A percentile compares a stretch with the other conserved stretches of the same genome.
phyloP scores from a whole-genome alignment of 2,797 vertebrate genomes.

The Rousettus madagascariensis region DNA sequence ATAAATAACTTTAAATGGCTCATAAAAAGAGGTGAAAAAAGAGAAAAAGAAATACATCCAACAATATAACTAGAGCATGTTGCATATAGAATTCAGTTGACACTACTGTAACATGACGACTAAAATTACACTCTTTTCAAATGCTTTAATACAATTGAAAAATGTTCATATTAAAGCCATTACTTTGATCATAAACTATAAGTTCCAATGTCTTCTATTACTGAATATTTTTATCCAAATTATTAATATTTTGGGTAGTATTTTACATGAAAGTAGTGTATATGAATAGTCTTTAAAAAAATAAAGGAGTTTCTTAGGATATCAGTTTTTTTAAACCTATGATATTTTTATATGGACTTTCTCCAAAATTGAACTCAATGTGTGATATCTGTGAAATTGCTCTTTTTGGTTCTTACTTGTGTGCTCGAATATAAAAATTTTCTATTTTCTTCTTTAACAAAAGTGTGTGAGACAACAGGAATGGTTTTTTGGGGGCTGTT shows the following conservation, averaged over 20 bases:
- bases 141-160: constrained; percentile 49
- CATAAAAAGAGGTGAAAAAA: not conserved
- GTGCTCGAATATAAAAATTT: constrained; percentile 78
- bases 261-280: constrained; percentile 37
- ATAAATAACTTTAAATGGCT: constrained; percentile 41
- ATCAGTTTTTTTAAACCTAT: constrained; percentile 37
- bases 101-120: constrained; percentile 9
- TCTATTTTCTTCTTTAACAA: constrained; percentile 75
- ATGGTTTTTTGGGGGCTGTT: constrained; percentile 83
- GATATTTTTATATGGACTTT: constrained; percentile 45
- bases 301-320: constrained; percentile 45
- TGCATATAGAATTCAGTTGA: constrained; percentile 36
- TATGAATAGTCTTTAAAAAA: constrained; percentile 23
- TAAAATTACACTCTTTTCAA: constrained; percentile 61
- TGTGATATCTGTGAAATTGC: constrained; percentile 69
- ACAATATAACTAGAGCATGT: not conserved
- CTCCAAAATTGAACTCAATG: constrained; percentile 66
- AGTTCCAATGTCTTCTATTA: constrained; percentile 7
- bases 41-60: not conserved
- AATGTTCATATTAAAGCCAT: constrained; percentile 50
- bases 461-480: constrained; percentile 91
- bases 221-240: constrained; percentile 50
- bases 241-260: constrained; percentile 52
- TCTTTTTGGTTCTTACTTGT: constrained; percentile 80
- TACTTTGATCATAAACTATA: constrained; percentile 21